phyloP scores from a whole-genome alignment of 2,888 invertebrate species.

The Ferrisia virgata region DNA sequence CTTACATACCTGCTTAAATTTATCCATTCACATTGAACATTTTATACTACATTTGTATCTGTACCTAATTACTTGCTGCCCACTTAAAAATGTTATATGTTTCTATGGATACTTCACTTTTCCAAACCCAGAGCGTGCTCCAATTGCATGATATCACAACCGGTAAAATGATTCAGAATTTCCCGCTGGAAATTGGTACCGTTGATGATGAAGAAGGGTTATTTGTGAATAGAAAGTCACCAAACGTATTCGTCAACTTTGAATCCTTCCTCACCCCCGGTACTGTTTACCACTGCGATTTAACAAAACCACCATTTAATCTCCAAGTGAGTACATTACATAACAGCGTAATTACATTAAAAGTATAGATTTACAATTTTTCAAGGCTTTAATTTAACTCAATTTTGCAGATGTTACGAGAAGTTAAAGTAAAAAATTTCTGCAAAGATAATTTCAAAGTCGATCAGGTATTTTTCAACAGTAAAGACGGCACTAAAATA shows the following conservation, averaged over 20 bases:
- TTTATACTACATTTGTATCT: no score
- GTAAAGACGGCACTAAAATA: background rate
- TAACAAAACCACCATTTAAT: background rate
- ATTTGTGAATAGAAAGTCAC: conserved; percentile 78
- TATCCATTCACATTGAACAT: no score
- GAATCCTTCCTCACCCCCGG: conserved; percentile 89
- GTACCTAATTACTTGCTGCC: no score
- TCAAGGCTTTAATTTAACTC: background rate
- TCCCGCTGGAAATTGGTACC: conserved; percentile 83
- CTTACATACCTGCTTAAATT: no score
- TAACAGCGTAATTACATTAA: background rate
- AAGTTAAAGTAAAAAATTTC: background rate
- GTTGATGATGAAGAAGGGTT: conserved; percentile 66
- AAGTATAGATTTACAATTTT: background rate
- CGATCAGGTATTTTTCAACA: background rate
- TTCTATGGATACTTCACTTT: no score
- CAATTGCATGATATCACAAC: conserved; percentile 72
- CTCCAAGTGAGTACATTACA: background rate
- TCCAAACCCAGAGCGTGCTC: conserved; percentile 67
- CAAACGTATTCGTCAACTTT: conserved; percentile 90
- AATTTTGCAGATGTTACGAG: background rate
- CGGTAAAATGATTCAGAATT: conserved; percentile 69
- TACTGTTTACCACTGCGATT: conserved; percentile 65
- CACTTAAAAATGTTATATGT: no score
- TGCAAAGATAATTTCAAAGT: background rate